A percentile compares a stretch with the other conserved stretches of the same genome.
phyloP scores from a whole-genome alignment of 2,888 invertebrate species.

The Pollenia amentaria region DNA sequence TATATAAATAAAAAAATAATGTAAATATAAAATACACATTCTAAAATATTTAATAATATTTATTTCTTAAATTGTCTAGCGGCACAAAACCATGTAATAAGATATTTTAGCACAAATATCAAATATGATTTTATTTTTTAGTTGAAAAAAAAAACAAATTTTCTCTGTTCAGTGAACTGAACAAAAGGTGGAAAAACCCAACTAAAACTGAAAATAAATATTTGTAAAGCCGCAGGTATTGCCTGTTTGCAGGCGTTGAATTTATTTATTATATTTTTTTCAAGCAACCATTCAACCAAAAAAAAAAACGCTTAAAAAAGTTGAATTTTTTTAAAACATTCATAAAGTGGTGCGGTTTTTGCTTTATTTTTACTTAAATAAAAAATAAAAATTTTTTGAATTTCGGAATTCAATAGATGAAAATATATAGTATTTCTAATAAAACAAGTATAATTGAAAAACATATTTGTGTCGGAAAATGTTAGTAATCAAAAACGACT shows the following conservation, averaged over 20 bases:
- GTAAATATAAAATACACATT: not conserved
- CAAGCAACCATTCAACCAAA: not conserved
- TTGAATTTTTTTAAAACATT: too few relatives aligned
- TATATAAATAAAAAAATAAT: too few relatives aligned
- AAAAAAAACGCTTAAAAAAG: too few relatives aligned
- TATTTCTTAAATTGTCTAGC: not conserved
- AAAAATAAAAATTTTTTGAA: too few relatives aligned
- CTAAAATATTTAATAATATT: not conserved
- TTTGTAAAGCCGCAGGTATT: constrained; percentile 25
- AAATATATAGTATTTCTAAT: too few relatives aligned
- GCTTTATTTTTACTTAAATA: too few relatives aligned
- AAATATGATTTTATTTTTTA: constrained; percentile 24
- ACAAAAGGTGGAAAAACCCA: constrained; percentile 22
- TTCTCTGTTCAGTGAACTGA: not conserved
- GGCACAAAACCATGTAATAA: constrained; percentile 8
- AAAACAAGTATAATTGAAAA: too few relatives aligned
- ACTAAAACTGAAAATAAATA: constrained; percentile 28
- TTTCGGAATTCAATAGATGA: too few relatives aligned
- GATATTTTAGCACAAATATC: constrained; percentile 1
- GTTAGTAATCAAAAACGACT: too few relatives aligned
- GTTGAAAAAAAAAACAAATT: not conserved
- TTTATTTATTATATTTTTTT: constrained; percentile 7
- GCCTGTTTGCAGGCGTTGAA: not conserved
- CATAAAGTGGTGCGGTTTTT: too few relatives aligned
- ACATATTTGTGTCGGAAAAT: too few relatives aligned